Evolutionary conservation across 2,113 vertebrate species (phyloP), one percentile per base, ranked within the genome.

Genomic region (Cyanoderma ruficeps): DNA sequence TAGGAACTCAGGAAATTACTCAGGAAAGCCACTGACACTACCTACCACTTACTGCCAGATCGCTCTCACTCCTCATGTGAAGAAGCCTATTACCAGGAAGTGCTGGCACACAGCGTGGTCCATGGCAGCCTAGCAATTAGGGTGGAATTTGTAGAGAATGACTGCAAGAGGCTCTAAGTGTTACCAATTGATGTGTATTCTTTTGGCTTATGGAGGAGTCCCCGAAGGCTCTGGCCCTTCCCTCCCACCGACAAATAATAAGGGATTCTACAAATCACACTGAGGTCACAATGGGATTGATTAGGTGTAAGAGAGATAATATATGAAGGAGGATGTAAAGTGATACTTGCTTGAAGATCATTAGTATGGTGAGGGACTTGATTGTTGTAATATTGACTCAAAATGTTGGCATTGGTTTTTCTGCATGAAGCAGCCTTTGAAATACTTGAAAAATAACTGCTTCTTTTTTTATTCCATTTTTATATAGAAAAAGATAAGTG

Each of bases 1-100:
- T 87, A 94, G 78, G 82, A 95, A 79, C 78, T 89, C 94, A 93
- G 94, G 95, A 96, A 96, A 97, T 95, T 97, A 87, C 80, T 90
- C 75, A 87, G 94, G 94, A 96, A 97, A 96, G 80, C 86, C 94
- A 96, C 88, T 96, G 95, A 97, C 91, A 94, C 94, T 96, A 94
- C 96, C 77, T 95, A 96, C 95, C 87, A 93, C 91, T 97, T 96
- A 91, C 78, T 94, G 88, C 89, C 94, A 97, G 90, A 91, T 88
- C 78, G 87, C 93, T 92, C 87, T 90, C 89, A 72, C 60, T 86
- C 55, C 47, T 85, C 74, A 80, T 74, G 89, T 79, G 87, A 92
- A 93, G 87, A 91, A 92, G 90, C 75, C 82, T 52, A 24, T 94
- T 93, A 76, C 68, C 0, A 4, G 81, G 87, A 95, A 84, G 65